Evolutionary conservation across 2,113 vertebrate species (phyloP).

Genomic region (Taxidea taxus): DNA sequence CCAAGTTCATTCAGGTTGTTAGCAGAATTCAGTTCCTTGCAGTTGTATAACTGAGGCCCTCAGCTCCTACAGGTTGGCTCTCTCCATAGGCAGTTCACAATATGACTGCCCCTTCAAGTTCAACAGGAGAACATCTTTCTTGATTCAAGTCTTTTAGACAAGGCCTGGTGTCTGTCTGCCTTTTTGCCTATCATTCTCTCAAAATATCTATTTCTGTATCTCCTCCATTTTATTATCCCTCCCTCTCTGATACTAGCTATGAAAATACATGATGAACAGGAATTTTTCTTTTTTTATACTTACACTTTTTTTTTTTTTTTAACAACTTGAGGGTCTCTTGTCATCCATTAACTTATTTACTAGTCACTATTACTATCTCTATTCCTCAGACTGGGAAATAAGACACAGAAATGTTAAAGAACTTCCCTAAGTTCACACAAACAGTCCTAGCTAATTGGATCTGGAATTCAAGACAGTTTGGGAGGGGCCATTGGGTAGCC

Average conservation of each 20-base stretch:
- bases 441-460: background rate
- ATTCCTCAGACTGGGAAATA: background rate
- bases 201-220: background rate
- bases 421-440: background rate
- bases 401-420: background rate
- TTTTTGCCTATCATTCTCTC: background rate
- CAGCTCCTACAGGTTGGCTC: background rate
- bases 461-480: background rate
- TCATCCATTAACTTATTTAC: background rate
- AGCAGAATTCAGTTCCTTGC: background rate
- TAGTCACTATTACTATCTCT: background rate
- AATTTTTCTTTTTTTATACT: background rate
- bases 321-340: background rate
- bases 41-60: background rate
- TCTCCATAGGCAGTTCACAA: background rate
- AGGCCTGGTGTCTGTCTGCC: background rate
- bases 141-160: background rate
- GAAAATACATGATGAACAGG: background rate
- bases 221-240: background rate
- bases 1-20: background rate
- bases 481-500: background rate
- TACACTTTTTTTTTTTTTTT: background rate
- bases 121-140: background rate
- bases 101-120: background rate
- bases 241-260: background rate